Evolutionary conservation across 2,888 invertebrate genomes (phyloP), one percentile per base, ranked within the genome.

Genomic region (Hemaris fuciformis): DNA sequence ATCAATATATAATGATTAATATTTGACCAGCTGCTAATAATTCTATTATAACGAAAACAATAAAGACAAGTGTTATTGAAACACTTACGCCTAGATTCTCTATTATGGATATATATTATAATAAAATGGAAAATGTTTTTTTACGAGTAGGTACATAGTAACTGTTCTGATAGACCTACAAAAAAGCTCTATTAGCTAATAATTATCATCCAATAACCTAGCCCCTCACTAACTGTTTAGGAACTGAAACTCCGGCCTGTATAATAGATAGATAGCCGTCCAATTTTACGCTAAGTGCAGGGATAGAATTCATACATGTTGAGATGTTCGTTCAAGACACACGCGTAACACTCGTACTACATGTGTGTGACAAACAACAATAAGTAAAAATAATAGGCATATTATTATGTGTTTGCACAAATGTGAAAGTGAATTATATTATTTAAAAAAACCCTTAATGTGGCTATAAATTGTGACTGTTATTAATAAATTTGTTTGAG

Each of bases 281-380:
- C 59, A 65, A 64, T 68, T 65, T 67, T 64, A 61, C 59, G 48
- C 53, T 48, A 62, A 62, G 38, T 45, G 65, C 58, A 72, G 72
- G 73, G 69, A 77, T 74, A 72, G 71, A 74, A 64, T 76, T 79
- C 88, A 88, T 75, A 88, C 79, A 87, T 81, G 77, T 80, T 74
- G 73, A 75, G 77, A 73, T 76, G 80, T 80, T 79, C 83, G 81
- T 74, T 75, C 82, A 79, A 73, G 76, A 66, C 83, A 85, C 87
- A 88, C 89, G 90, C 81, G 81, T 74, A 60, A 62, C 64, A 69
- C 63, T 63, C 66, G 64, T 67, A 68, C 65, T 60, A 62, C 65
- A 68, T 67, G 65, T 53, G 63, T 69, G 66, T 64, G 58, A 72
- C 67, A 68, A 69, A 59, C 25, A 31, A 63, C 63, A 56, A 67